Base-by-base conservation (phyloP, 2,113 vertebrate species). In the Sakesphorus luctuosus region DNA sequence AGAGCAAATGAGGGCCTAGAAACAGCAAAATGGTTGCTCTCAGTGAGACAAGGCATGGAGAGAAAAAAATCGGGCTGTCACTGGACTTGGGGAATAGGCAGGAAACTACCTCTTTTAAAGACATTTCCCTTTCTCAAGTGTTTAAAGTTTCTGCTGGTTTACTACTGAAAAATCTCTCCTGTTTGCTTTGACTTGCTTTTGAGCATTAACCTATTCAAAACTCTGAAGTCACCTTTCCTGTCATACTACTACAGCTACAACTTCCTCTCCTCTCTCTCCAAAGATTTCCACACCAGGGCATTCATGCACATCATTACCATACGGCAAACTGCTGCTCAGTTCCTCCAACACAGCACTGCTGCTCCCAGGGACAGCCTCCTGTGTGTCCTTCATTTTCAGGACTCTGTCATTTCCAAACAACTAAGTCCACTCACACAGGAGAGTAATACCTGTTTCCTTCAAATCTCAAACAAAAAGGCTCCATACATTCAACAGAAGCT, bases 1-100 rank as follows among this genome's bases (percentile, higher is more conserved):
- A 85, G 93, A 63, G 88, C 46, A 95, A 92, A 93, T 44, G 92
- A 94, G 66, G 65, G 88, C 20, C 68, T 90, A 93, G 33, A 71
- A 96, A 94, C 36, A 88, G 85, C 56, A 86, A 91, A 87, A 49
- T 36, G 18, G 35, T 44, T 90, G 90, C 82, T 93, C 76, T 94
- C 84, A 82, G 25, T 52, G 52, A 86, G 52, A 78, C 38, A 61
- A 88, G 67, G 59, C n/a, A 89, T 9, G 59, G 80, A 71, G 56
- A 91, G 19, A 47, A 88, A 77, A 40, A 94, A 86, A 87, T 72
- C 65, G 84, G 31, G 55, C 79, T 77, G 79, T 19, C 63, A 36
- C 0, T 62, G 47, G 35, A 74, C 56, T 84, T 88, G 0, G 88
- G 68, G 74, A 95, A 68, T 0, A 1, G 38, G 59, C 25, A 85